Conservation (phyloP, 92 coral and sea anemone species). For the Zoanthus gigantus region DNA sequence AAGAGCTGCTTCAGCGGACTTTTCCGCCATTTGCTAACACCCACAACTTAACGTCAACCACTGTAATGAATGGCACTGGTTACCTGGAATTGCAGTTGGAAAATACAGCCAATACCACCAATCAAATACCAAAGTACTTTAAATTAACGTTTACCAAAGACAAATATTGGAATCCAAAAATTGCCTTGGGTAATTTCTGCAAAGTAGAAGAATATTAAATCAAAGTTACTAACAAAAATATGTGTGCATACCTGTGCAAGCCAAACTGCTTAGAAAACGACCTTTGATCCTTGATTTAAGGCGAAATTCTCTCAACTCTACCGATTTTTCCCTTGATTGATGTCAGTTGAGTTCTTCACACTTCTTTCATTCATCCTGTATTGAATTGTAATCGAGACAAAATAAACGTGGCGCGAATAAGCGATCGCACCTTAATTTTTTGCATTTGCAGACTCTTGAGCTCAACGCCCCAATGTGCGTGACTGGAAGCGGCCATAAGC, state of each 20-base stretch:
- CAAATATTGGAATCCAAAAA: too few species aligned
- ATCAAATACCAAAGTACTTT: neutral
- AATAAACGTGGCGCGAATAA: neutral
- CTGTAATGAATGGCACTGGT: neutral
- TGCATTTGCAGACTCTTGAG: slow-evolving; percentile 4
- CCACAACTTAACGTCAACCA: neutral
- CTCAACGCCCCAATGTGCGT: neutral
- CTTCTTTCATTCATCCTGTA: neutral
- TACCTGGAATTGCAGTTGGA: neutral
- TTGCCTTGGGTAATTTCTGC: neutral
- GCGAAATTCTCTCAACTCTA: neutral
- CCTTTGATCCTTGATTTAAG: slow-evolving; percentile 13
- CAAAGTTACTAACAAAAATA: neutral
- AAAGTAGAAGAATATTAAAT: neutral
- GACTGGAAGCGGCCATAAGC: neutral
- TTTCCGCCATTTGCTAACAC: slow-evolving; percentile 65
- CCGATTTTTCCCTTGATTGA: neutral
- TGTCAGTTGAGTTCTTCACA: neutral
- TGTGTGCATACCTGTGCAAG: neutral
- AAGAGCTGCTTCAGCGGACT: slow-evolving; percentile 73
- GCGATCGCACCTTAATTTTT: slow-evolving; percentile 8
- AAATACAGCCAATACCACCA: neutral
- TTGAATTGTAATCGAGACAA: neutral
- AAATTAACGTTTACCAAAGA: too few species aligned
- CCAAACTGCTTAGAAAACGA: neutral